These are phyloP conservation scores for Larimichthys polyactis DNA, from an alignment of 2,113 vertebrate species.

Conservation along the genomic window DNA sequence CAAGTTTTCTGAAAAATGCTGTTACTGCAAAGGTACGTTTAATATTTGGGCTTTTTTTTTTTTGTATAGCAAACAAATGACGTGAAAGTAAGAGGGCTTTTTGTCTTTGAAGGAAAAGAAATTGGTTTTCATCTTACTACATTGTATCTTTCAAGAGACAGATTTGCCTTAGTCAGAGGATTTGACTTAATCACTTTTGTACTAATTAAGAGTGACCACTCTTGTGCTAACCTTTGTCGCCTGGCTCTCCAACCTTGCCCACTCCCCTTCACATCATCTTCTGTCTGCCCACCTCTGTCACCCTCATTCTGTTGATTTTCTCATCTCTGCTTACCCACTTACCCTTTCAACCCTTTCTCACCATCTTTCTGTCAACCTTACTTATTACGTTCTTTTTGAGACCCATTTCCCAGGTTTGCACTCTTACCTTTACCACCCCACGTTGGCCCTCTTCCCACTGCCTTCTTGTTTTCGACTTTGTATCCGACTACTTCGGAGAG, in stretches of 20 bases:
- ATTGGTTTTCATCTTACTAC: slow-evolving; percentile 14
- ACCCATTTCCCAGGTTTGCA: slow-evolving; percentile 29
- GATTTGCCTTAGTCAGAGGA: background rate
- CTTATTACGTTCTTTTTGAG: slow-evolving; percentile 28
- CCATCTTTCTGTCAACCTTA: slow-evolving; percentile 46
- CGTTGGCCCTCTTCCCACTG: background rate
- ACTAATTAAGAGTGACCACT: background rate
- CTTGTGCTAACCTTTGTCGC: background rate
- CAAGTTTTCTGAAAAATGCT: slow-evolving; percentile 25
- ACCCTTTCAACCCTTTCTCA: slow-evolving; percentile 46
- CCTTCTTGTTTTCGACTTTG: slow-evolving; percentile 51
- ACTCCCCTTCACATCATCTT: slow-evolving; percentile 22
- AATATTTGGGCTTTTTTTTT: slow-evolving; percentile 36
- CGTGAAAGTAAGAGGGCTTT: background rate
- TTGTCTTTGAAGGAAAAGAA: slow-evolving; percentile 10
- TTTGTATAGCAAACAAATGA: slow-evolving; percentile 26
- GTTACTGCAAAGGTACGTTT: slow-evolving; percentile 40
- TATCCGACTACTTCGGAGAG: slow-evolving; percentile 37
- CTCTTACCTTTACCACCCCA: slow-evolving; percentile 27
- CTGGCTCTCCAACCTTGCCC: background rate
- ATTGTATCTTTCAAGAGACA: background rate
- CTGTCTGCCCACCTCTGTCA: slow-evolving; percentile 2
- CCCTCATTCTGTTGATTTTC: slow-evolving; percentile 30
- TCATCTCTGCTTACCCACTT: slow-evolving; percentile 42
- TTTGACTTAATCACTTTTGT: slow-evolving; percentile 8